Conservation (phyloP, 53 echinoderm and acorn worm genomes). For the Antedon mediterranea region DNA sequence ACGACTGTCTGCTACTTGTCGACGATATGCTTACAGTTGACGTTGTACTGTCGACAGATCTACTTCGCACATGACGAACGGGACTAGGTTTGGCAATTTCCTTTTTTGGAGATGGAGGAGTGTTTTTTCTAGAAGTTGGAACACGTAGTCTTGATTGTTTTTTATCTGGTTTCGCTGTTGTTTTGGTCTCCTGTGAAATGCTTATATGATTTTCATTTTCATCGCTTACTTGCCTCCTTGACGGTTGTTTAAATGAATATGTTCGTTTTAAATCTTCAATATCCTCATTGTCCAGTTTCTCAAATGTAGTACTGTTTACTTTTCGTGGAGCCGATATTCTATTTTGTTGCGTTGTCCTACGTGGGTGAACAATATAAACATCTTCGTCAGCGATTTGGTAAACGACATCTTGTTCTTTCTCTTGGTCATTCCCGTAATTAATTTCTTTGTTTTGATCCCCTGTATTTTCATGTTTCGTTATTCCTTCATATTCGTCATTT, state of each 20-base stretch:
- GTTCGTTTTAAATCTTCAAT: background rate
- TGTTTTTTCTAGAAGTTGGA: background rate
- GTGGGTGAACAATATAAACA: constrained; percentile 31
- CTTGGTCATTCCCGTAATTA: too few relatives aligned
- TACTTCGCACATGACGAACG: background rate
- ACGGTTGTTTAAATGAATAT: background rate
- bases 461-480: background rate
- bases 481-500: background rate
- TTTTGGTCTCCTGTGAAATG: background rate
- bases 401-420: constrained; percentile 11
- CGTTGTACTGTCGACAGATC: background rate
- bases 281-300: background rate
- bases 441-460: too few relatives aligned
- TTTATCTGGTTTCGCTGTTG: background rate
- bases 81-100: background rate
- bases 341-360: background rate
- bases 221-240: background rate
- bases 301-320: background rate
- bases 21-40: background rate
- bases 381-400: constrained; percentile 33
- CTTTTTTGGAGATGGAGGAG: background rate
- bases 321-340: constrained; percentile 14
- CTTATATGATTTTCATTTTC: background rate
- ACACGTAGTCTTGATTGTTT: background rate
- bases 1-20: background rate